A percentile compares a stretch with the other conserved stretches of the same genome.
These are phyloP conservation scores for Ochotona curzoniae DNA, from an alignment of 2,113 vertebrate species.

Conservation along the genomic window DNA sequence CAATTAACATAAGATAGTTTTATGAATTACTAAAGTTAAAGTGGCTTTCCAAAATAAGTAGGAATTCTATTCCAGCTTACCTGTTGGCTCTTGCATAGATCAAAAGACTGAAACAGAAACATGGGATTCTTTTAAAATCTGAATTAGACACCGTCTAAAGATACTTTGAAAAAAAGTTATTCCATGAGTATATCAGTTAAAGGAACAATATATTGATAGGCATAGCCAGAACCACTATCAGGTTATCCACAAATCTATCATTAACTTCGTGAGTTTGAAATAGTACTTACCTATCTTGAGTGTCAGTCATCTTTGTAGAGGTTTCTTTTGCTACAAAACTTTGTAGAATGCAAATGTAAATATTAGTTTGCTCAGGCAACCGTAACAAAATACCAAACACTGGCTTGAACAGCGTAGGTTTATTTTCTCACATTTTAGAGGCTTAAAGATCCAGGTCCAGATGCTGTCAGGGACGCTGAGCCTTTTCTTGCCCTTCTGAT, in stretches of 20 bases:
- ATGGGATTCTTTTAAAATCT: neutral
- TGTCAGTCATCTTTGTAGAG: neutral
- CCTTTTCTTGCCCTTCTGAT: neutral
- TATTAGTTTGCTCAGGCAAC: neutral
- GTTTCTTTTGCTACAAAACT: too few relatives aligned
- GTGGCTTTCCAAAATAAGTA: conserved; percentile 10
- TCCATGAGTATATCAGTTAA: neutral
- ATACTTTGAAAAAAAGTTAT: neutral
- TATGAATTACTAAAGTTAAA: conserved; percentile 1
- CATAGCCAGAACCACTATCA: too few relatives aligned
- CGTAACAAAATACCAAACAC: neutral
- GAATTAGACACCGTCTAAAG: neutral
- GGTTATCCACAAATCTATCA: too few relatives aligned
- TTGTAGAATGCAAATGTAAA: too few relatives aligned
- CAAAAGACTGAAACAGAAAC: neutral
- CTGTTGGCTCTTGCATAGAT: neutral
- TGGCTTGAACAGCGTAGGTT: neutral
- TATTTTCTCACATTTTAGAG: neutral
- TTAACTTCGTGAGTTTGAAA: neutral
- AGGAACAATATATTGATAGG: neutral
- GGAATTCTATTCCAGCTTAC: conserved; percentile 20
- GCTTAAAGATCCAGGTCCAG: neutral
- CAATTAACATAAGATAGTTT: neutral
- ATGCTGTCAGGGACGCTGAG: neutral
- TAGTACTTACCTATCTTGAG: neutral